Evolutionary conservation across 2,888 invertebrate species (phyloP).

Genomic region (Drosophila dives): DNA sequence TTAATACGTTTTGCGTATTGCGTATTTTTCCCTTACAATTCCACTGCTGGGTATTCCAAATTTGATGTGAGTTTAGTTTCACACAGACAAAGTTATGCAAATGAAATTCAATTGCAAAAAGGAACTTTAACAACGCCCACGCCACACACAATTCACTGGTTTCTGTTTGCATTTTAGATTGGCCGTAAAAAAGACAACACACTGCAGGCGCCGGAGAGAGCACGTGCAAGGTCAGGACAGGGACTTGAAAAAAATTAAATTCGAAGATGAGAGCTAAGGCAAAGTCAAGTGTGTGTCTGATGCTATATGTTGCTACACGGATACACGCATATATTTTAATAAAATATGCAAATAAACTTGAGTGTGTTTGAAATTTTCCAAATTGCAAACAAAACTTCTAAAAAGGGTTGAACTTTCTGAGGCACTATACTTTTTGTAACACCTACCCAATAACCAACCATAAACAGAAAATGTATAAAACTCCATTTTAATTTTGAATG

Average conservation of each 20-base stretch:
- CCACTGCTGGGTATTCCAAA: conserved; percentile 24
- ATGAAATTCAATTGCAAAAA: conserved; percentile 66
- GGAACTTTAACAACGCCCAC: conserved; percentile 37
- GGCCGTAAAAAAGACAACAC: conserved; percentile 69
- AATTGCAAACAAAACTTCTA: conserved; percentile 62
- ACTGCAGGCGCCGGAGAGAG: conserved; percentile 32
- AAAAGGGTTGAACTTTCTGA: conserved; percentile 58
- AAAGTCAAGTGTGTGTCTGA: conserved; percentile 62
- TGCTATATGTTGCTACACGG: neutral
- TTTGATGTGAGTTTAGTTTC: conserved; percentile 52
- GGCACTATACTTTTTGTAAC: conserved; percentile 50
- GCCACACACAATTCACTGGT: conserved; percentile 30
- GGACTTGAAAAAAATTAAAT: conserved; percentile 18
- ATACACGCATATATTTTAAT: conserved; percentile 52
- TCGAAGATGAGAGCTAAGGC: conserved; percentile 43
- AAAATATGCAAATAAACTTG: conserved; percentile 75
- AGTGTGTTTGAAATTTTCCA: conserved; percentile 51
- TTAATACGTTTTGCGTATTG: neutral
- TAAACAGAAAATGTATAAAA: conserved; percentile 38
- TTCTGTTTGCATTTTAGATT: conserved; percentile 77
- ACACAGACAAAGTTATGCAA: conserved; percentile 69
- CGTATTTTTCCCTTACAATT: neutral
- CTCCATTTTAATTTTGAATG: conserved; percentile 57
- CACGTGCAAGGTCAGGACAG: conserved; percentile 38
- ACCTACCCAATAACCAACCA: conserved; percentile 39